Base-by-base conservation (phyloP, 2,797 vertebrate species). In the Pachyuromys duprasi region DNA sequence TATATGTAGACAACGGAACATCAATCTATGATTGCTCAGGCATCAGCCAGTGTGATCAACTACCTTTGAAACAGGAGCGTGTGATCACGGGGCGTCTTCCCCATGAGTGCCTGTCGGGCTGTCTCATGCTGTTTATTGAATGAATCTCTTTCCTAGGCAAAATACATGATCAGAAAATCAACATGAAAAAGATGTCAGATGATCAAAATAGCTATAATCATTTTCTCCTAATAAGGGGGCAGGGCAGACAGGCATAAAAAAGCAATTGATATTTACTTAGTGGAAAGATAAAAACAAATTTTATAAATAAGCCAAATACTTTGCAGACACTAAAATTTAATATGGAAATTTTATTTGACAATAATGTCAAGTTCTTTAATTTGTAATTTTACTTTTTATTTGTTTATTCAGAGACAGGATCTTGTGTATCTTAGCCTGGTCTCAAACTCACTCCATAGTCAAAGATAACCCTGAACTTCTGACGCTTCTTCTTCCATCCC, bases 51-150 rank as follows among this genome's bases (percentile, higher is more conserved):
- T 0, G 0, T 90, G 75, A 80, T 24, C 76, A 81, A 0, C 97
- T 98, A 99, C 99, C 99, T 99, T 97, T 98, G 99, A 97, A 99
- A 98, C 2, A 99, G 98, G 91, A 98, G 98, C 74, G 98, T 98
- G 88, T 98, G 99, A 26, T 98, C 97, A 78, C 97, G 97, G 4
- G 98, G 98, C 65, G 97, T 98, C 98, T 97, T 99, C 95, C 98
- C 99, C 53, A 97, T 96, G 53, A 99, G 96, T 26, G 99, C 99
- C 95, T 98, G 98, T n/a, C 98, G 98, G 33, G 99, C 98, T 96
- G 98, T 96, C 89, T 98, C 97, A 91, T 98, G 98, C 1, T 99
- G 98, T 90, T 98, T 99, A 79, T 96, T 97, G 78, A 99, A 83
- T 91, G 99, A 99, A 12, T 98, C 98, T 57, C 98, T 97, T 98